Percentiles rank a stretch among this genome's conserved stretches.
Evolutionary conservation across 2,888 invertebrate genomes (phyloP).

Genomic region (Eudasyphora cyanicolor): DNA sequence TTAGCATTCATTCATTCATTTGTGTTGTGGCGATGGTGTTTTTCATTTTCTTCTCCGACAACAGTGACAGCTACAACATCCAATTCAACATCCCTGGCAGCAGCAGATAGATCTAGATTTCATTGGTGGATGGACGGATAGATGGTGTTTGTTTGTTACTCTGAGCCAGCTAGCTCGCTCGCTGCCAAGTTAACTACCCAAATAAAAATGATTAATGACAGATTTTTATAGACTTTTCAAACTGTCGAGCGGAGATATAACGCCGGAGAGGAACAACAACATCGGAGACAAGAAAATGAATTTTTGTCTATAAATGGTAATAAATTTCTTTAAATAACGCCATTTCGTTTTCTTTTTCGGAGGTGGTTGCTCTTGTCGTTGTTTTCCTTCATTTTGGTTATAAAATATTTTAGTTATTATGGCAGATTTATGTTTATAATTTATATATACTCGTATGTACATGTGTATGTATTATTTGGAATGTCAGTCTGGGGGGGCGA

Average conservation of each 20-base stretch:
- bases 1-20: constrained; percentile 35
- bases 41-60: constrained; percentile 3
- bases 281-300: constrained; percentile 62
- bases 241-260: constrained; percentile 49
- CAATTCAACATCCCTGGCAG: no score
- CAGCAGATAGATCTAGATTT: constrained; percentile 49
- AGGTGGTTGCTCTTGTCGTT: constrained; percentile 50
- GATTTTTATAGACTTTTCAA: constrained; percentile 65
- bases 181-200: constrained; percentile 65
- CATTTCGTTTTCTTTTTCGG: constrained; percentile 49
- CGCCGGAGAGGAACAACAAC: neutral
- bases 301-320: constrained; percentile 62
- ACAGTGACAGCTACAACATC: neutral
- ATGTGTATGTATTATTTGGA: neutral
- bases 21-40: constrained; percentile 10
- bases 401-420: constrained; percentile 57
- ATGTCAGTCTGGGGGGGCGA: no score
- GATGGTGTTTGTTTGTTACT: constrained; percentile 39
- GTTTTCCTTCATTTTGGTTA: constrained; percentile 30
- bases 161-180: no score
- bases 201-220: constrained; percentile 66
- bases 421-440: constrained; percentile 62
- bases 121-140: no score
- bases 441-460: constrained; percentile 46
- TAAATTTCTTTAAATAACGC: constrained; percentile 63